A percentile compares a stretch with the other conserved stretches of the same genome.
phyloP scores from a whole-genome alignment of 2,888 invertebrate species.

The Enchytraeus crypticus region DNA sequence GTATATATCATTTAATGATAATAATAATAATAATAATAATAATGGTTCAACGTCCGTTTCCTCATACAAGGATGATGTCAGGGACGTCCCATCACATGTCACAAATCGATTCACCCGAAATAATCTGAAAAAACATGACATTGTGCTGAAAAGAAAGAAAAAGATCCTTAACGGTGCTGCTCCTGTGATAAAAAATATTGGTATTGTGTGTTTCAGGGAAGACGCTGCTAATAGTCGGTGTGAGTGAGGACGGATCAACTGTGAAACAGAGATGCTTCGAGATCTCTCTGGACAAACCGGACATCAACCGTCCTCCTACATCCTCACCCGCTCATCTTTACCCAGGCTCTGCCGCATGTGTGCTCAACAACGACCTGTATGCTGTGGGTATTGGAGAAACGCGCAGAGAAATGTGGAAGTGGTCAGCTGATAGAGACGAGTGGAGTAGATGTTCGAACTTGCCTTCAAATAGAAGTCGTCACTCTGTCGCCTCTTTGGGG shows the following conservation, averaged over 20 bases:
- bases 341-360: neutral
- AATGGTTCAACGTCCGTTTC: no score
- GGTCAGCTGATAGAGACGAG: neutral
- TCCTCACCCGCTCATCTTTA: neutral
- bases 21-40: no score
- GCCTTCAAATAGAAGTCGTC: neutral
- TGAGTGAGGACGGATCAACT: neutral
- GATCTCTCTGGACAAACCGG: neutral
- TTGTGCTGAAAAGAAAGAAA: no score
- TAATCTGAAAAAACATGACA: no score
- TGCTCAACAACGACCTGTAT: neutral
- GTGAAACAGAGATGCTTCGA: neutral
- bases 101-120: no score
- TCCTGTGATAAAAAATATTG: no score
- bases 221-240: neutral
- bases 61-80: no score
- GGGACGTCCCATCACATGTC: no score
- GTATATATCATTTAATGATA: no score
- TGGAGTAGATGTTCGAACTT: neutral
- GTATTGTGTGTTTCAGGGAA: no score
- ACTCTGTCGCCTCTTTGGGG: neutral
- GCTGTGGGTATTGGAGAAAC: neutral
- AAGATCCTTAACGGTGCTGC: no score
- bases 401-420: neutral
- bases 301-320: neutral